phyloP scores from a whole-genome alignment of 2,888 invertebrate genomes.

The Erynnis tages region DNA sequence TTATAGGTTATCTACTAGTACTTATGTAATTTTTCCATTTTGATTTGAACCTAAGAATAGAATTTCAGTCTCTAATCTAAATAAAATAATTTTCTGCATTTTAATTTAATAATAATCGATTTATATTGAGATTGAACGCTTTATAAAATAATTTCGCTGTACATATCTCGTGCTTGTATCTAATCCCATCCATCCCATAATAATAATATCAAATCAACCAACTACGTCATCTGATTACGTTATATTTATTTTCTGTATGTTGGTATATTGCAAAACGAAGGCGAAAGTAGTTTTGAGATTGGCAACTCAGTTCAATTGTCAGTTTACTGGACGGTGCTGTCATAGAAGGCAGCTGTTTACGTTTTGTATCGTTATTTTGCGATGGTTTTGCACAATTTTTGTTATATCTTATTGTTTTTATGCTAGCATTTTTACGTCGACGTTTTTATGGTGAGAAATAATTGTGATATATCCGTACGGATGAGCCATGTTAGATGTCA shows the following conservation, averaged over 20 bases:
- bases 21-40: too few species aligned
- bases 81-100: too few species aligned
- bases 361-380: conserved; percentile 79
- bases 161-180: too few species aligned
- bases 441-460: conserved; percentile 59
- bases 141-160: too few species aligned
- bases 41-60: too few species aligned
- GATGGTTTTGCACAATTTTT: conserved; percentile 77
- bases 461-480: conserved; percentile 54
- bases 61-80: too few species aligned
- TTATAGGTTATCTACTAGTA: too few species aligned
- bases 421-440: conserved; percentile 62
- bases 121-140: too few species aligned
- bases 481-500: conserved; percentile 77
- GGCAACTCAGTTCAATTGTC: conserved; percentile 60
- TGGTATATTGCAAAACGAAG: conserved; percentile 44
- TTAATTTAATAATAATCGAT: too few species aligned
- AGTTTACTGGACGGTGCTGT: conserved; percentile 75
- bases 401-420: conserved; percentile 74
- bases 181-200: too few species aligned
- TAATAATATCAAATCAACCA: neutral
- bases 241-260: conserved; percentile 37
- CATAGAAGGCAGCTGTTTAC: conserved; percentile 80
- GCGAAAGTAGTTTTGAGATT: conserved; percentile 66
- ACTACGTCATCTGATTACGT: conserved; percentile 27